Percentiles rank a stretch among this genome's conserved stretches.
Evolutionary conservation across 2,113 vertebrate species (phyloP).

Genomic region (Diphyllodes magnificus): DNA sequence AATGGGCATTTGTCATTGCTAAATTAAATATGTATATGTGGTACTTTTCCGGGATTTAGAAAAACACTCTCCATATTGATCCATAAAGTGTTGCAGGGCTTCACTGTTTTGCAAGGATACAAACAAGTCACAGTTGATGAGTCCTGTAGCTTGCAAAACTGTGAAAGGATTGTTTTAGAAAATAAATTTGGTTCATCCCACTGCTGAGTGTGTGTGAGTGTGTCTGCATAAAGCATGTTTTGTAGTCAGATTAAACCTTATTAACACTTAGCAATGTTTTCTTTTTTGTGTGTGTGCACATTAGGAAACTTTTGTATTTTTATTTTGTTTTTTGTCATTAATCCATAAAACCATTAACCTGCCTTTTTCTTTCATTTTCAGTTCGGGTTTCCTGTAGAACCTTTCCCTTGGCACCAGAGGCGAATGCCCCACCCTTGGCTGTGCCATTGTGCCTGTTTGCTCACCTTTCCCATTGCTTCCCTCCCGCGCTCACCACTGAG

Average conservation of each 20-base stretch:
- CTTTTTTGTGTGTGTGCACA: background rate
- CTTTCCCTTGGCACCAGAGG: conserved; percentile 81
- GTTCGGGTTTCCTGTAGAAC: conserved; percentile 94
- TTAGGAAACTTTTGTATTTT: conserved; percentile 16
- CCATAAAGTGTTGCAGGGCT: conserved; percentile 14
- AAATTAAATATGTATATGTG: conserved; percentile 30
- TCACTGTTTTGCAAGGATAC: background rate
- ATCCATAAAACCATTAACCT: conserved; percentile 83
- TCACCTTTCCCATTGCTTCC: conserved; percentile 47
- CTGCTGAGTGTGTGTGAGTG: background rate
- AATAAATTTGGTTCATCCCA: conserved; percentile 30
- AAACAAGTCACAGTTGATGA: background rate
- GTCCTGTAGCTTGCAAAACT: background rate
- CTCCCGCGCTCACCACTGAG: background rate
- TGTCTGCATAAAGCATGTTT: conserved; percentile 40
- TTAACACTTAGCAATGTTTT: conserved; percentile 31
- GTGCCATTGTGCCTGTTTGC: conserved; percentile 32
- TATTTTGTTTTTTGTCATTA: conserved; percentile 28
- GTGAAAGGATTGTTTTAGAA: background rate
- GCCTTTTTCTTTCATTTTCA: conserved; percentile 92
- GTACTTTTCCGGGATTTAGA: conserved; percentile 11
- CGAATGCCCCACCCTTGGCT: conserved; percentile 59
- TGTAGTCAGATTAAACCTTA: conserved; percentile 28
- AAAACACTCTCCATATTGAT: conserved; percentile 45
- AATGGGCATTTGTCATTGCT: conserved; percentile 2